Conservation (phyloP, 1,140 invertebrate species). For the Bombus vancouverensis region DNA sequence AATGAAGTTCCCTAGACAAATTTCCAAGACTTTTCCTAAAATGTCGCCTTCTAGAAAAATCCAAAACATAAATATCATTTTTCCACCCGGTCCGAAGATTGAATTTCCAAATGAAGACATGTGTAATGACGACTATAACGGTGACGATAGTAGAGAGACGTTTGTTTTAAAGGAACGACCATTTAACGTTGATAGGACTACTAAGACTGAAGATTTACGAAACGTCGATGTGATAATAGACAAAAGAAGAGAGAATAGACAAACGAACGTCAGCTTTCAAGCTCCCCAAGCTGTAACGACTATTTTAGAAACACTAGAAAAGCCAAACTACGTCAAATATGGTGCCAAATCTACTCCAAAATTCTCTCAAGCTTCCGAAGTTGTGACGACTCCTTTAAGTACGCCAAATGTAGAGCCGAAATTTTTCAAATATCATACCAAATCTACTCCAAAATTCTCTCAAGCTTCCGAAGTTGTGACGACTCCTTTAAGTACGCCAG, state of each 20-base stretch:
- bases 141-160: fast-evolving
- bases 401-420: too few species aligned
- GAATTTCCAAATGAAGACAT: neutral
- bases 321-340: too few species aligned
- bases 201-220: too few species aligned
- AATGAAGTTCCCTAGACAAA: neutral
- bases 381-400: too few species aligned
- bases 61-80: slow-evolving; percentile 67
- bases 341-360: too few species aligned
- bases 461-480: neutral
- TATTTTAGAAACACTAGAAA: fast-evolving
- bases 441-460: neutral
- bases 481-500: too few species aligned
- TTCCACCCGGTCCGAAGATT: neutral
- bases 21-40: slow-evolving; percentile 60
- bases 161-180: too few species aligned
- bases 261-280: too few species aligned
- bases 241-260: too few species aligned
- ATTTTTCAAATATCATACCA: fast-evolving
- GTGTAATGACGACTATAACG: too few species aligned
- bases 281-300: fast-evolving
- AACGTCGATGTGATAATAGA: too few species aligned
- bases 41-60: slow-evolving; percentile 63
- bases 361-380: fast-evolving
- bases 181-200: too few species aligned